A percentile compares a stretch with the other conserved stretches of the same genome.
Conservation (phyloP, 2,888 invertebrate species). For the Tenodera sinensis region DNA sequence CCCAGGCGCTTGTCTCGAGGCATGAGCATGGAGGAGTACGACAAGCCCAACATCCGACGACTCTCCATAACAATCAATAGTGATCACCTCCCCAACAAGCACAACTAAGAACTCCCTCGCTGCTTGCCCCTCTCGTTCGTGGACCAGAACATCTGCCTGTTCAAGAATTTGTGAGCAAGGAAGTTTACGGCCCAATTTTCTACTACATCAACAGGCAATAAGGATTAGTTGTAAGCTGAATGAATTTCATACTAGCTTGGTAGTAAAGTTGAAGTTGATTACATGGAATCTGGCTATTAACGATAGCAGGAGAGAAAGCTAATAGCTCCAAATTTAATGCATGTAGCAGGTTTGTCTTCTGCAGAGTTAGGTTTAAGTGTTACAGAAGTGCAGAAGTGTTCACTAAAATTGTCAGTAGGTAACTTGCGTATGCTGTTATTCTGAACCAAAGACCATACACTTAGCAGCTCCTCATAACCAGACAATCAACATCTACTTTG, state of each 20-base stretch:
- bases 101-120: slow-evolving; percentile 11
- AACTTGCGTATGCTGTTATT: background rate
- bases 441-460: background rate
- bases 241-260: background rate
- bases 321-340: background rate
- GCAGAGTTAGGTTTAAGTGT: background rate
- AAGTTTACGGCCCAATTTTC: background rate
- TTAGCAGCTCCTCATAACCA: background rate
- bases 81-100: slow-evolving; percentile 25
- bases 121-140: background rate
- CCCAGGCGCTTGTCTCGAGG: slow-evolving; percentile 51
- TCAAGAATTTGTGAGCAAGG: background rate
- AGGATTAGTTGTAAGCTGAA: background rate
- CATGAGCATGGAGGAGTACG: slow-evolving; percentile 81
- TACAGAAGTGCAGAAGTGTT: background rate
- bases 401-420: background rate
- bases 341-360: background rate
- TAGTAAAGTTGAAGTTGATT: background rate
- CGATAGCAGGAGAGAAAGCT: background rate
- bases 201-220: background rate
- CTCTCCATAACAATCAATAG: slow-evolving; percentile 57
- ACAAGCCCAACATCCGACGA: slow-evolving; percentile 72
- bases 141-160: background rate
- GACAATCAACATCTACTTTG: background rate
- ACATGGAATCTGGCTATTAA: background rate